A percentile compares a stretch with the other conserved stretches of the same genome.
Evolutionary conservation across 2,113 vertebrate species (phyloP).

Genomic region (Brachyhypopomus gauderio): DNA sequence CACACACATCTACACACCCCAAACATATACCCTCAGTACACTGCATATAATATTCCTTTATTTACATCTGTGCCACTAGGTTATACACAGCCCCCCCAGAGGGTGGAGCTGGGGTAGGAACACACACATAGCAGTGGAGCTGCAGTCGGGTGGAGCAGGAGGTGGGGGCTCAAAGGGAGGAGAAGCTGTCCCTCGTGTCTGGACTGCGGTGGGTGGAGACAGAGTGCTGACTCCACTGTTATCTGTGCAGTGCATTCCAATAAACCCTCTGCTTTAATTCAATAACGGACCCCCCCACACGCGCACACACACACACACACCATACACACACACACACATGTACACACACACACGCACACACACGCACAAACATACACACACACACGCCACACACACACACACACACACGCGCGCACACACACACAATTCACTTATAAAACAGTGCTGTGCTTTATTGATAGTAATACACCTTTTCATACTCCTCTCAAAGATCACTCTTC

Average conservation of each 20-base stretch:
- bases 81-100: slow-evolving; percentile 4
- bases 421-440: neutral
- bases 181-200: neutral
- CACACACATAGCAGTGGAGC: neutral
- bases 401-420: no score
- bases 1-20: neutral
- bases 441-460: slow-evolving; percentile 23
- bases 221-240: slow-evolving; percentile 35
- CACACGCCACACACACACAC: no score
- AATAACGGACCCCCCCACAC: slow-evolving; percentile 8
- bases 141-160: neutral
- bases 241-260: slow-evolving; percentile 30
- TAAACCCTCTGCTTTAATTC: slow-evolving; percentile 5
- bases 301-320: no score
- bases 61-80: slow-evolving; percentile 42
- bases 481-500: neutral
- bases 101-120: neutral
- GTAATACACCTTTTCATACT: slow-evolving; percentile 9
- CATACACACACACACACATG: no score
- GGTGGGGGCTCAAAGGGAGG: neutral
- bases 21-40: slow-evolving; percentile 1
- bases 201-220: slow-evolving; percentile 11
- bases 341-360: no score
- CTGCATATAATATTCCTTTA: slow-evolving; percentile 37
- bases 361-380: no score